These are phyloP conservation scores for Trissolcus japonicus DNA, from an alignment of 2,888 invertebrate genomes.

Conservation along the genomic window DNA sequence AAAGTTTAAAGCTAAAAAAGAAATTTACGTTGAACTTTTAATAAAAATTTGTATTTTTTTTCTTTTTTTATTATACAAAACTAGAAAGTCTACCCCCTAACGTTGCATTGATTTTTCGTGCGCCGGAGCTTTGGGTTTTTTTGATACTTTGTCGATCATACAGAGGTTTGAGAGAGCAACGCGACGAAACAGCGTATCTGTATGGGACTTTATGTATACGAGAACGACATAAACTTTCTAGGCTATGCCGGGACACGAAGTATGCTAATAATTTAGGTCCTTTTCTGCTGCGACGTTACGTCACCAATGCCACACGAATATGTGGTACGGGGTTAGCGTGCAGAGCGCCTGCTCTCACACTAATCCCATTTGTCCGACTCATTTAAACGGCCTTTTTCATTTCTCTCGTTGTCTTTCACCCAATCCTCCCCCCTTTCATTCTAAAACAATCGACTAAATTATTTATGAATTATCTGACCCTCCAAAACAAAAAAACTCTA, in stretches of 20 bases:
- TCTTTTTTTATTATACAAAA: too few relatives aligned
- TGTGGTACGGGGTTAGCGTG: constrained; percentile 60
- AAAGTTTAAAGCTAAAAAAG: too few relatives aligned
- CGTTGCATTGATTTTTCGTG: constrained; percentile 46
- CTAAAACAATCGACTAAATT: too few relatives aligned
- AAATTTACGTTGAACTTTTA: too few relatives aligned
- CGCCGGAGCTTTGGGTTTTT: constrained; percentile 26
- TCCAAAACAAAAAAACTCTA: too few relatives aligned
- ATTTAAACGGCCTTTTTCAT: constrained; percentile 16
- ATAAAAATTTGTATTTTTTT: too few relatives aligned
- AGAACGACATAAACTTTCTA: constrained; percentile 66
- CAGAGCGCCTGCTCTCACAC: constrained; percentile 22
- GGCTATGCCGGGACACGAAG: constrained; percentile 71
- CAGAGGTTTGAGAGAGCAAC: constrained; percentile 32
- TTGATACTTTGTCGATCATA: constrained; percentile 44
- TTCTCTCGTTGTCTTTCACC: not conserved
- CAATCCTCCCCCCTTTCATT: too few relatives aligned
- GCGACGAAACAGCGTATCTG: constrained; percentile 47
- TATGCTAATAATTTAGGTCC: constrained; percentile 68
- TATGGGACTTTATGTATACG: constrained; percentile 43
- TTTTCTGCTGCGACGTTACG: constrained; percentile 56
- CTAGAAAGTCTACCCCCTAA: too few relatives aligned
- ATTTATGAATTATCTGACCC: too few relatives aligned
- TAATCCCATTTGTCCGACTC: constrained; percentile 5
- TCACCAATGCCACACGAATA: constrained; percentile 58